Conservation (phyloP, 1,140 invertebrate species). For the Solenopsis fugax region DNA sequence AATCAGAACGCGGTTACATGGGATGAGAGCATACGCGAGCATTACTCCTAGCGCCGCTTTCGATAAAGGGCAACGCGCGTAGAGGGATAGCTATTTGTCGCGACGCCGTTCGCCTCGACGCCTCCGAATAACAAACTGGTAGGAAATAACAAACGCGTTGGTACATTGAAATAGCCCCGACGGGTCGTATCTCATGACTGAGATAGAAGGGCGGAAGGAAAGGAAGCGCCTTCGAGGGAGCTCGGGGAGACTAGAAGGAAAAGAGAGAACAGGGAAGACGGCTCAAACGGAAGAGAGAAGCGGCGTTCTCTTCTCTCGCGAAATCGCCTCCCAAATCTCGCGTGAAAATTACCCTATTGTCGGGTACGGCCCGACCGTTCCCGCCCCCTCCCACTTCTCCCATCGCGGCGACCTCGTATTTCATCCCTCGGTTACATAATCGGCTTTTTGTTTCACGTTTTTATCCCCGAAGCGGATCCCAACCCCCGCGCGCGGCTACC, state of each 20-base stretch:
- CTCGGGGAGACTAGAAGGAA: constrained; percentile 6
- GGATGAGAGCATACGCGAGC: neutral
- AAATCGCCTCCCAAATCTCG: constrained; percentile 86
- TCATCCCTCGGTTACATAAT: constrained; percentile 86
- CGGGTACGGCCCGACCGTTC: constrained; percentile 63
- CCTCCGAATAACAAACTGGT: constrained; percentile 82
- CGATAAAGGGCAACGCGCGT: constrained; percentile 4
- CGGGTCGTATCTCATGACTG: constrained; percentile 83
- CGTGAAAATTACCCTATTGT: constrained; percentile 87
- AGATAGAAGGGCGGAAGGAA: constrained; percentile 15
- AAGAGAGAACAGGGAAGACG: constrained; percentile 38
- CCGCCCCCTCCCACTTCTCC: constrained; percentile 46
- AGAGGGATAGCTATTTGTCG: constrained; percentile 76
- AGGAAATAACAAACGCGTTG: constrained; percentile 86
- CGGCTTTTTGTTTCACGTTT: constrained; percentile 87
- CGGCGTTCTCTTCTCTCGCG: constrained; percentile 76
- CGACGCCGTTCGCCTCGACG: constrained; percentile 66
- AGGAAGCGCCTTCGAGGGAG: neutral
- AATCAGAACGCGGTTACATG: neutral
- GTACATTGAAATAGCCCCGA: constrained; percentile 85
- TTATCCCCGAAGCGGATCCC: constrained; percentile 78
- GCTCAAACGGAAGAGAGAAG: constrained; percentile 46
- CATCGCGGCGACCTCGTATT: constrained; percentile 76
- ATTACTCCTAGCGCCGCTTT: constrained; percentile 59
- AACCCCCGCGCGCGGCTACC: constrained; percentile 28